These are phyloP conservation scores for Poecilus cupreus DNA, from an alignment of 2,888 invertebrate species.

Conservation along the genomic window DNA sequence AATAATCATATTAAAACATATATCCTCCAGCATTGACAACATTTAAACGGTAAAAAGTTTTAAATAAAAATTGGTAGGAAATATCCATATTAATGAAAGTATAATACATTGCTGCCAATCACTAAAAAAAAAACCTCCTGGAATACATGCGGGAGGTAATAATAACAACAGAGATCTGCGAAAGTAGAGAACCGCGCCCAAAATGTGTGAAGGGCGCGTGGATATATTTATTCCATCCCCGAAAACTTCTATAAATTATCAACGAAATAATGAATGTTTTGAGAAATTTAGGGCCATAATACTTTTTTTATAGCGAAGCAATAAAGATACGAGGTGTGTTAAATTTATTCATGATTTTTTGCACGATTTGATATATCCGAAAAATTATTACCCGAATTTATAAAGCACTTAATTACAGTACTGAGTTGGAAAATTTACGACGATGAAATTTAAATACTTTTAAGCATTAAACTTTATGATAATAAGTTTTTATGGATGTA, in stretches of 20 bases:
- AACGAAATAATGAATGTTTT: slow-evolving; percentile 11
- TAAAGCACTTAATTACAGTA: slow-evolving; percentile 26
- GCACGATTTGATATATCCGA: slow-evolving; percentile 39
- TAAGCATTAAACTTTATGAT: slow-evolving; percentile 11
- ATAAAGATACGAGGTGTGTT: slow-evolving; percentile 33
- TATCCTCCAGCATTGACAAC: too few relatives aligned
- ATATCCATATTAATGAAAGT: too few relatives aligned
- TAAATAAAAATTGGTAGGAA: too few relatives aligned
- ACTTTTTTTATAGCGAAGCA: slow-evolving; percentile 22
- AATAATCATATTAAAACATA: too few relatives aligned
- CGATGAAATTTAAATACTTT: slow-evolving; percentile 25
- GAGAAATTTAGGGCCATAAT: slow-evolving; percentile 14
- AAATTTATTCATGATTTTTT: slow-evolving; percentile 42
- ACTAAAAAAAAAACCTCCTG: too few relatives aligned
- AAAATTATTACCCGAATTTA: slow-evolving; percentile 39
- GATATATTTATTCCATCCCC: too few relatives aligned
- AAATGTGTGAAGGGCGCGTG: too few relatives aligned
- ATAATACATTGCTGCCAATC: too few relatives aligned
- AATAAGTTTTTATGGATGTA: neutral
- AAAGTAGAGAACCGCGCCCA: too few relatives aligned
- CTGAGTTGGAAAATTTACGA: slow-evolving; percentile 9
- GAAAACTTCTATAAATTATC: neutral
- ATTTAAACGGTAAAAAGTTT: too few relatives aligned
- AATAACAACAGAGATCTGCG: too few relatives aligned
- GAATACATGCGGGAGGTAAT: too few relatives aligned